phyloP scores from a whole-genome alignment of 2,797 vertebrate species.

The Kryptolebias ocellatus region DNA sequence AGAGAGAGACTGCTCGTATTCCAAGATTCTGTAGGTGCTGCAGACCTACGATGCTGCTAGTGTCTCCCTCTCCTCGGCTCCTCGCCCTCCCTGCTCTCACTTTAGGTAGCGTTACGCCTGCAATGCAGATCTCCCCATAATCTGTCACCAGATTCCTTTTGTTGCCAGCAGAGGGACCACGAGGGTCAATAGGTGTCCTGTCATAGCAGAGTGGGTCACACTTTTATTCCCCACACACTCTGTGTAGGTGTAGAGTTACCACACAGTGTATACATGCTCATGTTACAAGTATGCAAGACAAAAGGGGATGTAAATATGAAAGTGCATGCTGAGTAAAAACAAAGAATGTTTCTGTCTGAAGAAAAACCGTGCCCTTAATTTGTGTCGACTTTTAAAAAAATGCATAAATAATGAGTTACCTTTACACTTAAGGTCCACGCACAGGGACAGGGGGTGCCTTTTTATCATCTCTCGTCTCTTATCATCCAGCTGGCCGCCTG shows the following conservation, averaged over 20 bases:
- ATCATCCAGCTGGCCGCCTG: conserved; percentile 94
- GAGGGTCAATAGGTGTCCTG: conserved; percentile 52
- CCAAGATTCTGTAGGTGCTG: conserved; percentile 58
- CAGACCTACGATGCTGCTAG: conserved; percentile 55
- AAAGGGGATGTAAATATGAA: conserved; percentile 9
- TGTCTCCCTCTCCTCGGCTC: conserved; percentile 23
- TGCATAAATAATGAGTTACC: conserved; percentile 72
- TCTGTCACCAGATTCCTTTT: conserved; percentile 55
- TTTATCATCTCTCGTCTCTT: conserved; percentile 97
- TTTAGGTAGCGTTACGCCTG: conserved; percentile 74
- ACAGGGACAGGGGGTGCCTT: conserved; percentile 91
- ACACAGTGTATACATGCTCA: conserved; percentile 6
- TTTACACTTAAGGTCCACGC: conserved; percentile 92
- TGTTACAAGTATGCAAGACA: conserved; percentile 8
- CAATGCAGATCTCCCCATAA: conserved; percentile 78
- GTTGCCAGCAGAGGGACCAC: conserved; percentile 69
- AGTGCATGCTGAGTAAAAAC: background rate
- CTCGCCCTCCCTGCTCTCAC: conserved; percentile 21
- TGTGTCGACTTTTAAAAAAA: background rate
- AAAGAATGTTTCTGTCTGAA: background rate
- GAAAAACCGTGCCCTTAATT: background rate
- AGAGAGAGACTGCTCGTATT: conserved; percentile 39
- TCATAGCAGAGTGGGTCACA: conserved; percentile 34
- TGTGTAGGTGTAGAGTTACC: conserved; percentile 22
- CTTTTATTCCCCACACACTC: conserved; percentile 9